Base-by-base conservation (phyloP, 2,888 invertebrate species). In the Sphecodes monilicornis region DNA sequence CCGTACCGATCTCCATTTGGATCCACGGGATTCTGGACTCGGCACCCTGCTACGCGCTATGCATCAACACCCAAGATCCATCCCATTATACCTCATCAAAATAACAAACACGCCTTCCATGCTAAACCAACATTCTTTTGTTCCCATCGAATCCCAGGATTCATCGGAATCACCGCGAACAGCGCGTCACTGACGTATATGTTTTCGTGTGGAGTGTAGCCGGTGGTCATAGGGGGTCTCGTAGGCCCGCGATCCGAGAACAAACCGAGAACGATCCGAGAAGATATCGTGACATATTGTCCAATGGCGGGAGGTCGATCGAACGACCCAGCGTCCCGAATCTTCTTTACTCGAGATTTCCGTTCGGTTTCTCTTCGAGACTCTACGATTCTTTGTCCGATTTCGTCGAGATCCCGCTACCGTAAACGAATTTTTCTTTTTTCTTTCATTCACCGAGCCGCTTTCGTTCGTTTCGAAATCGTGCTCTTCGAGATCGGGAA, bases 31-130 rank as follows among this genome's bases (percentile, higher is more conserved):
- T 91, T 89, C 90, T 86, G 89, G 82, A 90, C 86, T 75, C 79
- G 93, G 92, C 94, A 92, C 94, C 94, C 94, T 91, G 94, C 94
- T 93, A 94, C 90, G 94, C 92, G 91, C 94, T 90, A 94, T 94
- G 94, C 93, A 94, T 94, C 94, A 94, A 94, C 94, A 94, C 94
- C 94, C 93, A 91, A 92, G 91, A 93, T 93, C 92, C 93, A 93
- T 93, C 92, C 92, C 93, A 94, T 94, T 94, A 93, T 94, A 93
- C 91, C 93, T 93, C 93, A 94, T 94, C 93, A 93, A 94, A 94
- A 94, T 93, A 94, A 94, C 94, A 94, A 93, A 94, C 94, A 93
- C 92, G 92, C 92, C 92, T 92, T 91, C 91, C 89, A 91, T 90
- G 91, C 91, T 93, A 93, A 93, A 94, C 93, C 92, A 94, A 94